phyloP scores from a whole-genome alignment of 2,797 vertebrate genomes.

The Pitangus sulphuratus region DNA sequence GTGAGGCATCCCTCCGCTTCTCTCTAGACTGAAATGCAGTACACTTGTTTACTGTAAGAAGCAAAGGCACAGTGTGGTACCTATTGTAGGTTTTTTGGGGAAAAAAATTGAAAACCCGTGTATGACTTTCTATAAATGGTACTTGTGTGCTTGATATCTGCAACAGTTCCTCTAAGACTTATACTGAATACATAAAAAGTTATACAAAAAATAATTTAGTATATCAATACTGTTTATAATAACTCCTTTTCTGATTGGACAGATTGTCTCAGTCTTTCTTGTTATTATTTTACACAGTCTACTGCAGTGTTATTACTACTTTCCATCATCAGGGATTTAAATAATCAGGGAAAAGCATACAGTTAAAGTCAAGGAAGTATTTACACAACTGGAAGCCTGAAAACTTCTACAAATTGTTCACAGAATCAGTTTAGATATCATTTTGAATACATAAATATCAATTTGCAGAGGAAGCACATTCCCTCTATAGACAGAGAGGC shows the following conservation, averaged over 20 bases:
- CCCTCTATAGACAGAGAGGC: background rate
- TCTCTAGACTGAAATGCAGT: background rate
- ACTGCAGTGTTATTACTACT: background rate
- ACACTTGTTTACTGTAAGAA: background rate
- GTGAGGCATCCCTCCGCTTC: background rate
- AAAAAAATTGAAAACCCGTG: background rate
- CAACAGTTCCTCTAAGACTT: background rate
- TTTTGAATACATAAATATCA: background rate
- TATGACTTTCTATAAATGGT: background rate
- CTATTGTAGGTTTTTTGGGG: fast-evolving
- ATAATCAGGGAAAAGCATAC: background rate
- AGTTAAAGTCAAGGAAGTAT: background rate
- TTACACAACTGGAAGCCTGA: background rate
- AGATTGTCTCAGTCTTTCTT: background rate
- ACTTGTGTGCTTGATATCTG: background rate
- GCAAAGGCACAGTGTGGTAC: background rate
- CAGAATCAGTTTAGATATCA: background rate
- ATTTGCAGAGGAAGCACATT: background rate
- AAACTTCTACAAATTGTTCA: background rate
- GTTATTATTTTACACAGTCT: background rate
- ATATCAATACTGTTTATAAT: background rate
- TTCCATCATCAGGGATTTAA: background rate
- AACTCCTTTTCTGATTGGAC: background rate
- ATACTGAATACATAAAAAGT: background rate
- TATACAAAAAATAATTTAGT: background rate